Conservation (phyloP, 2,888 invertebrate species). For the Caenorhabditis sinica region DNA sequence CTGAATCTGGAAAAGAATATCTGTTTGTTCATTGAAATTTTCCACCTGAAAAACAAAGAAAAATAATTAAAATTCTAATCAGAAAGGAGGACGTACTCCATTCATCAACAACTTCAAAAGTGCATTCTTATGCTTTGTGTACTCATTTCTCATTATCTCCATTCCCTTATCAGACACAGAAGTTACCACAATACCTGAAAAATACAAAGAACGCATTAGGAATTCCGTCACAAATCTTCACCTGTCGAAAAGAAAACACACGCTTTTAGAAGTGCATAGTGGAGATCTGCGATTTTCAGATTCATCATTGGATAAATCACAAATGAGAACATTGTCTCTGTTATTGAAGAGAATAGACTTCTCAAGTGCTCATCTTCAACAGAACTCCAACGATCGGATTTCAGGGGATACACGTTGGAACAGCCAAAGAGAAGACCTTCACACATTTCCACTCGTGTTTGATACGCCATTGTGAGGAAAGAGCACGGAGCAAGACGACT, state of each 20-base stretch:
- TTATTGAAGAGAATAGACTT: conserved; percentile 50
- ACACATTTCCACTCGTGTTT: conserved; percentile 64
- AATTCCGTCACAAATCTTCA: conserved; percentile 5
- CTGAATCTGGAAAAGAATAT: conserved; percentile 56
- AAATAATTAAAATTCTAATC: neutral
- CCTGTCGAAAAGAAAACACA: conserved; percentile 69
- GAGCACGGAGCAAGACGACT: conserved; percentile 67
- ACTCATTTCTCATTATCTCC: conserved; percentile 57
- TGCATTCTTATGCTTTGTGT: conserved; percentile 60
- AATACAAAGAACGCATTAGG: neutral
- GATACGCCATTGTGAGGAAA: conserved; percentile 67
- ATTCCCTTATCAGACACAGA: conserved; percentile 50
- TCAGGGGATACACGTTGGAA: conserved; percentile 69
- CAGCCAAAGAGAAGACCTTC: conserved; percentile 70
- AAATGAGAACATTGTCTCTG: conserved; percentile 62
- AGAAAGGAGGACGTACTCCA: conserved; percentile 32
- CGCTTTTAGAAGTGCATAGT: conserved; percentile 69
- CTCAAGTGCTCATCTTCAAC: conserved; percentile 52
- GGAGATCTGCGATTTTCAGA: conserved; percentile 62
- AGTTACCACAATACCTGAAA: conserved; percentile 37
- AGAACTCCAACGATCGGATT: conserved; percentile 53
- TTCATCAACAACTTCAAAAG: conserved; percentile 60
- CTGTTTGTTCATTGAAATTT: conserved; percentile 45
- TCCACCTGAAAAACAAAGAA: conserved; percentile 38
- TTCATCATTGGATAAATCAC: conserved; percentile 68